phyloP scores from a whole-genome alignment of 1,140 invertebrate genomes.

The Drosophila littoralis region DNA sequence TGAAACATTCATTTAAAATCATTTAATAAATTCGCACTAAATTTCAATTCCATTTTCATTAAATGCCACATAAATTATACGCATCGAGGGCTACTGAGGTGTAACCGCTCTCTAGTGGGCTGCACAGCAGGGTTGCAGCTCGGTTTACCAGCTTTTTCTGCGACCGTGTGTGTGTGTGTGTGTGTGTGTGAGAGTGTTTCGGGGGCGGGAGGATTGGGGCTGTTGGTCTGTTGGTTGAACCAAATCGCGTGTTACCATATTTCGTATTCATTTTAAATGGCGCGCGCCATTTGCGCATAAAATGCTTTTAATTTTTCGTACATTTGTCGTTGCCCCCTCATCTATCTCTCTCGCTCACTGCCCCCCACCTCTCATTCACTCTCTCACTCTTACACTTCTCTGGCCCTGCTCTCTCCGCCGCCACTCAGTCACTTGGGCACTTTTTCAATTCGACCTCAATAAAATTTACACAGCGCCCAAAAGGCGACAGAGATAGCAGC shows the following conservation, averaged over 20 bases:
- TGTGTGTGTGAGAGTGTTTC: not conserved
- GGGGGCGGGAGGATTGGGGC: not conserved
- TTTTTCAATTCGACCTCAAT: constrained; percentile 82
- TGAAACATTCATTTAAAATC: constrained; percentile 78
- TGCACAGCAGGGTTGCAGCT: not conserved
- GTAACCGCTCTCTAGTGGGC: constrained; percentile 22
- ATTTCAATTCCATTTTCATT: constrained; percentile 82
- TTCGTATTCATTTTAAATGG: constrained; percentile 79
- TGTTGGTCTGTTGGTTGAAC: constrained; percentile 45
- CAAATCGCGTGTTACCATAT: constrained; percentile 80
- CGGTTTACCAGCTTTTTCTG: not conserved
- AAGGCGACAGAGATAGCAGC: not conserved
- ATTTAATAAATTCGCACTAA: constrained; percentile 82
- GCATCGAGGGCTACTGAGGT: constrained; percentile 46
- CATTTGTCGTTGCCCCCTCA: constrained; percentile 56
- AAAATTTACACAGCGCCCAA: constrained; percentile 67
- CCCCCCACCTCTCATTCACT: not conserved
- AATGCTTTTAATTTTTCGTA: constrained; percentile 81
- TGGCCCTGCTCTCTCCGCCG: not conserved
- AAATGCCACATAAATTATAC: constrained; percentile 83
- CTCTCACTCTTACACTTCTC: not conserved
- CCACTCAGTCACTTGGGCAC: constrained; percentile 58
- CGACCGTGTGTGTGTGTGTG: not conserved
- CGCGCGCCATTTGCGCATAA: constrained; percentile 76
- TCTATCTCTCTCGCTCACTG: not conserved